These are phyloP conservation scores for Philhelius pedissequus DNA, from an alignment of 2,888 invertebrate genomes.

Conservation along the genomic window DNA sequence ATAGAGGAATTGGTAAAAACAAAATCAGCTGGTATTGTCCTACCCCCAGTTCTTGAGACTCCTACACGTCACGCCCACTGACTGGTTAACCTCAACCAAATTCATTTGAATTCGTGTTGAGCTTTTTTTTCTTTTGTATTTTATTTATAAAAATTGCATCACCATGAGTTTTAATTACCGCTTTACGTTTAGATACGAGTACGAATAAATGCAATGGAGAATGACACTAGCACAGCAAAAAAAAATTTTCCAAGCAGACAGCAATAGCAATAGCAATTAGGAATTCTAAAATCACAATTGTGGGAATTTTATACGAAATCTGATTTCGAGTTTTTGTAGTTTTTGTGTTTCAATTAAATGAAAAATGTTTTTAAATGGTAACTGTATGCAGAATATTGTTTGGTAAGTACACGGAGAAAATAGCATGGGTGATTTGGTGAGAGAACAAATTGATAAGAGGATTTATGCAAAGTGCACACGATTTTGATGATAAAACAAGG, in stretches of 20 bases:
- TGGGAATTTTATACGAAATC: background rate
- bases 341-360: background rate
- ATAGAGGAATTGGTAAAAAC: background rate
- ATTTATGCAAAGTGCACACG: too few species aligned
- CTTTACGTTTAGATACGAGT: conserved; percentile 4
- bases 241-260: background rate
- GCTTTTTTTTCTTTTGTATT: conserved; percentile 16
- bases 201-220: background rate
- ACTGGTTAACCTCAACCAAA: conserved; percentile 43
- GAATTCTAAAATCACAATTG: conserved; percentile 13
- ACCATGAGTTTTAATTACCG: conserved; percentile 56
- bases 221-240: background rate
- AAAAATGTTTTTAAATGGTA: background rate
- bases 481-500: too few species aligned
- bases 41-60: background rate
- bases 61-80: background rate
- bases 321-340: background rate
- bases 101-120: conserved; percentile 36
- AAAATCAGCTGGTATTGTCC: background rate
- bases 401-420: background rate
- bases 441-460: too few species aligned
- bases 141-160: conserved; percentile 51
- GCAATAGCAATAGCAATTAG: too few species aligned
- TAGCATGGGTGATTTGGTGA: background rate
- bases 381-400: too few species aligned